A percentile compares a stretch with the other conserved stretches of the same genome.
phyloP scores from a whole-genome alignment of 2,888 invertebrate species.

The Cacoxenus indagator region DNA sequence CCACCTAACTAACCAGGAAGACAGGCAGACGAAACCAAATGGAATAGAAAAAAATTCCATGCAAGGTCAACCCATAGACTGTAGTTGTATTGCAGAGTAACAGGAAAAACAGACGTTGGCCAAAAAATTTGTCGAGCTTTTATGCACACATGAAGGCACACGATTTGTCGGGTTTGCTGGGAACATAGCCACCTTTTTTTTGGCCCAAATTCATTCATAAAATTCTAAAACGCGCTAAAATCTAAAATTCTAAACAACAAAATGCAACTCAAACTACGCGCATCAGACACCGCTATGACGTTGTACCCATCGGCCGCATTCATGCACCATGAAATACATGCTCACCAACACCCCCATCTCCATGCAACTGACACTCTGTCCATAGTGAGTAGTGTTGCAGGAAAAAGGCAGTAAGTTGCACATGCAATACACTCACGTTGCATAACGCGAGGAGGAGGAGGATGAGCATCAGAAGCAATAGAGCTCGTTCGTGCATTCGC shows the following conservation, averaged over 20 bases:
- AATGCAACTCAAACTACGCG: constrained; percentile 17
- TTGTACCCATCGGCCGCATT: neutral
- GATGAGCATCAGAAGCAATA: neutral
- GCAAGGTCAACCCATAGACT: constrained; percentile 26
- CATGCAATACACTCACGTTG: neutral
- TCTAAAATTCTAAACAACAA: constrained; percentile 68
- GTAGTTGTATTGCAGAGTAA: neutral
- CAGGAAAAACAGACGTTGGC: neutral
- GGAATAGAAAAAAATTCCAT: neutral
- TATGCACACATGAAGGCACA: neutral
- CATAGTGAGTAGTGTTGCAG: neutral
- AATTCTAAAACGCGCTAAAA: constrained; percentile 68
- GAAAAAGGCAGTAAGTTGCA: neutral
- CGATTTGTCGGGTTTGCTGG: too few species aligned
- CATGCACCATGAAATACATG: neutral
- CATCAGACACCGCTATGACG: neutral
- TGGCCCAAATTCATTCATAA: constrained; percentile 66
- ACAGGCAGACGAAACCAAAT: neutral
- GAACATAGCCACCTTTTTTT: neutral
- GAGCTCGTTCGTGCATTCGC: neutral
- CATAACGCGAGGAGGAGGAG: neutral
- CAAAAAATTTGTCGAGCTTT: neutral
- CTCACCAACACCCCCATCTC: neutral
- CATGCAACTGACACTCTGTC: neutral
- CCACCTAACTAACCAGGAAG: neutral